phyloP scores from a whole-genome alignment of 1,140 invertebrate species.

The Scaptomyza pallida region DNA sequence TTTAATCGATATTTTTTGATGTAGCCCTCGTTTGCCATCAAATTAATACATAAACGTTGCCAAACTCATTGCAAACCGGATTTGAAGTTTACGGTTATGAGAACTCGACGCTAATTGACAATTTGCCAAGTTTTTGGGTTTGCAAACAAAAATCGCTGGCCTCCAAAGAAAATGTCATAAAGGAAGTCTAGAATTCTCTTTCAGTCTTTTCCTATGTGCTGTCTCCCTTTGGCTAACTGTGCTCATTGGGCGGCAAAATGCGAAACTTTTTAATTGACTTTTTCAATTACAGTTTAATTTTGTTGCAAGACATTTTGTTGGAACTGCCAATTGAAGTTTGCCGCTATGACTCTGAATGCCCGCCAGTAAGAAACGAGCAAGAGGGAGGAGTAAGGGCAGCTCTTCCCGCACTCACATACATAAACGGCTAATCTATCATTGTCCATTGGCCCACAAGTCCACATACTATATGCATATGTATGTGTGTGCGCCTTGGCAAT shows the following conservation, averaged over 20 bases:
- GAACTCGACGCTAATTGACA: slow-evolving; percentile 54
- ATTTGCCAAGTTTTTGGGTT: slow-evolving; percentile 29
- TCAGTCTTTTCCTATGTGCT: not conserved
- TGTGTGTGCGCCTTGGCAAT: slow-evolving; percentile 55
- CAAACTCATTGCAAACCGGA: slow-evolving; percentile 21
- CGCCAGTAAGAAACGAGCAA: not conserved
- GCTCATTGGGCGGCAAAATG: slow-evolving; percentile 69
- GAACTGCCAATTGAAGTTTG: slow-evolving; percentile 77
- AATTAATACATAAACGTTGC: slow-evolving; percentile 2
- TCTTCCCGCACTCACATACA: slow-evolving; percentile 10
- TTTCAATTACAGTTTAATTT: slow-evolving; percentile 82
- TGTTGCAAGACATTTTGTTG: slow-evolving; percentile 72
- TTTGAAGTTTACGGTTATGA: slow-evolving; percentile 5
- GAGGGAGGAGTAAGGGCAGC: not conserved
- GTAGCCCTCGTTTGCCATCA: not conserved
- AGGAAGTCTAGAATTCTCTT: not conserved
- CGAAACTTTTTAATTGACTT: slow-evolving; percentile 81
- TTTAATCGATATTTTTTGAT: not conserved
- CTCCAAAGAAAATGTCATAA: not conserved
- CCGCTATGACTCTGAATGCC: slow-evolving; percentile 15
- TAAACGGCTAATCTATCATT: slow-evolving; percentile 71
- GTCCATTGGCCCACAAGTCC: slow-evolving; percentile 43
- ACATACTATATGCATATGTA: not conserved
- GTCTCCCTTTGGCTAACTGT: slow-evolving; percentile 25
- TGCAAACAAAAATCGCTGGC: slow-evolving; percentile 3